These are phyloP conservation scores for Chiridota heheva DNA, from an alignment of 35 echinoderm and acorn worm genomes.

Conservation along the genomic window DNA sequence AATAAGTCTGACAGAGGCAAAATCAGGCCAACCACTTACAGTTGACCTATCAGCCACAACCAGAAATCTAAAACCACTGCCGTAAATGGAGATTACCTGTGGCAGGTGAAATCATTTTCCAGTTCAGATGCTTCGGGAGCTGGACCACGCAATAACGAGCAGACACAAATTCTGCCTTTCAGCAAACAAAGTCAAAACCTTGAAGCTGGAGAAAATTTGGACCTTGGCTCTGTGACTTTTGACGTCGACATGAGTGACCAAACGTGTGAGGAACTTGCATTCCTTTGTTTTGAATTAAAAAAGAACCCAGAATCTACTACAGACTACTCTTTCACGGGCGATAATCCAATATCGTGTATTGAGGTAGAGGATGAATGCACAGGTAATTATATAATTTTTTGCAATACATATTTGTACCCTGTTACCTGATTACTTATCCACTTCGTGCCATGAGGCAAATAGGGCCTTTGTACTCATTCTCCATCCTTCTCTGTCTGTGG, in stretches of 20 bases:
- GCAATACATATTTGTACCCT: no score
- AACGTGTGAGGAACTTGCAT: slow-evolving; percentile 59
- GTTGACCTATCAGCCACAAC: slow-evolving; percentile 24
- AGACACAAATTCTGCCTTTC: slow-evolving; percentile 31
- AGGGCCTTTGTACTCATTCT: no score
- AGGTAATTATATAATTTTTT: no score
- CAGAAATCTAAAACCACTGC: slow-evolving; percentile 9
- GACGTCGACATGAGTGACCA: slow-evolving; percentile 66
- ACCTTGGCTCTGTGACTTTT: slow-evolving; percentile 44
- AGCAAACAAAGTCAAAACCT: background rate
- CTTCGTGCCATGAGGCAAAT: no score
- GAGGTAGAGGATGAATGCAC: slow-evolving; percentile 77
- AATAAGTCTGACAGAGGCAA: slow-evolving; percentile 16
- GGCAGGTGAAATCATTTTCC: slow-evolving; percentile 42
- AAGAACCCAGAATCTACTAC: slow-evolving; percentile 65
- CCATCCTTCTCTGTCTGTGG: no score
- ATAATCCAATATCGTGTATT: slow-evolving; percentile 62
- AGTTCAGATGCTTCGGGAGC: background rate
- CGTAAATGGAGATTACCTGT: slow-evolving; percentile 24
- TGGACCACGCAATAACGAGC: slow-evolving; percentile 27
- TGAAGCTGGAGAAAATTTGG: slow-evolving; percentile 29
- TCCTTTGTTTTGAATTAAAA: slow-evolving; percentile 70
- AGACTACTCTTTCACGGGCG: slow-evolving; percentile 66
- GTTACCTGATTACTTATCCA: no score
- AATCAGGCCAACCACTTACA: background rate